A percentile compares a stretch with the other conserved stretches of the same genome.
phyloP scores from a whole-genome alignment of 2,797 vertebrate genomes.

The Platalea minor region DNA sequence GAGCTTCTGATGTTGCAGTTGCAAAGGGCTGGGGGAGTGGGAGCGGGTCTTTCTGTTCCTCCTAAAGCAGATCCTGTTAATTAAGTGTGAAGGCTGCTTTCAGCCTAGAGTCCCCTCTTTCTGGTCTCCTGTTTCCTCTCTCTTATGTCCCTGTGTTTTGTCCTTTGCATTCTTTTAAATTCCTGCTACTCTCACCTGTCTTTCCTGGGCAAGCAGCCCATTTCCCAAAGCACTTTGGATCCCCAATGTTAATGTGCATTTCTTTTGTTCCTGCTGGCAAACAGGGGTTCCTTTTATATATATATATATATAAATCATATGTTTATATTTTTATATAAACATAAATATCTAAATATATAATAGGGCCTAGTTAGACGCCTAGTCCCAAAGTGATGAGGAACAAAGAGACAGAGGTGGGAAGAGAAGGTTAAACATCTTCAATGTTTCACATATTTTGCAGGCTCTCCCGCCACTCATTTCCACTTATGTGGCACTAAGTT shows the following conservation, averaged over 20 bases:
- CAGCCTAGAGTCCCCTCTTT: neutral
- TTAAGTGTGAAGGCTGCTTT: conserved; percentile 51
- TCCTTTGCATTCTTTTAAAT: neutral
- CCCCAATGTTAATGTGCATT: neutral
- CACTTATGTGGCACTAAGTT: neutral
- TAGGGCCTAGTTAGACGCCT: neutral
- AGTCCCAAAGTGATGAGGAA: neutral
- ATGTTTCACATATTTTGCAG: neutral
- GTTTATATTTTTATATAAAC: neutral
- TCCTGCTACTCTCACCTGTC: neutral
- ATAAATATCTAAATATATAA: neutral
- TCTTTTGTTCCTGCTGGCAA: neutral
- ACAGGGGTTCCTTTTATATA: neutral
- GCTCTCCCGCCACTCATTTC: neutral
- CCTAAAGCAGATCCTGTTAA: conserved; percentile 9
- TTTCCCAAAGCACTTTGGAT: neutral
- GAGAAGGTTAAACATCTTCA: neutral
- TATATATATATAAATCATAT: neutral
- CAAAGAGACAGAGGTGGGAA: neutral
- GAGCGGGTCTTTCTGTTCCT: neutral
- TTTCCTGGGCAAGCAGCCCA: neutral
- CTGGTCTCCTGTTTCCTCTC: conserved; percentile 27
- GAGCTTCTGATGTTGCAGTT: conserved; percentile 4
- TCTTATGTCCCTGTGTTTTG: neutral
- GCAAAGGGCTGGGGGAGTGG: neutral